Conservation (phyloP, 2,797 vertebrate genomes). For the Helarctos malayanus region DNA sequence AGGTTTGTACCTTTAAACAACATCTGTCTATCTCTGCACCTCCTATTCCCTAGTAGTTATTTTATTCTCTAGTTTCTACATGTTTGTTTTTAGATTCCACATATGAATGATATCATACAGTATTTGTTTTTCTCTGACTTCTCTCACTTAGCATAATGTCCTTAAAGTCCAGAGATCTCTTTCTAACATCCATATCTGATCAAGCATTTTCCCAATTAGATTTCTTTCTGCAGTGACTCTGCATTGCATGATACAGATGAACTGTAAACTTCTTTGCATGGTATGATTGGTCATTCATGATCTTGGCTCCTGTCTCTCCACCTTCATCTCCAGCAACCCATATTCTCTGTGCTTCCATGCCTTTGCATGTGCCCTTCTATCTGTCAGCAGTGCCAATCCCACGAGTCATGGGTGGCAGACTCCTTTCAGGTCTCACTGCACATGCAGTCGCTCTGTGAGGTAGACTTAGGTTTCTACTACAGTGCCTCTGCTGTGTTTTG, state of each 20-base stretch:
- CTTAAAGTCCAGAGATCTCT: background rate
- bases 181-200: background rate
- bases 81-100: background rate
- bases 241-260: background rate
- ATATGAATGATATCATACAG: background rate
- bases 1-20: background rate
- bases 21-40: background rate
- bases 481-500: background rate
- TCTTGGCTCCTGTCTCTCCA: background rate
- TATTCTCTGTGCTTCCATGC: background rate
- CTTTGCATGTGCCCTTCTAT: background rate
- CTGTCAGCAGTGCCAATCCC: background rate
- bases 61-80: background rate
- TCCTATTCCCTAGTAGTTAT: background rate
- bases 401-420: background rate
- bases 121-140: background rate
- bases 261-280: background rate
- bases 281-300: background rate
- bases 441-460: background rate
- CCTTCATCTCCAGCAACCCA: background rate
- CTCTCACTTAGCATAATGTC: background rate
- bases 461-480: background rate
- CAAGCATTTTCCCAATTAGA: background rate
- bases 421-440: background rate
- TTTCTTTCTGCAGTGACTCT: background rate